Evolutionary conservation across 2,113 vertebrate species (phyloP).

Genomic region (Calyptommatus sinebrachiatus): DNA sequence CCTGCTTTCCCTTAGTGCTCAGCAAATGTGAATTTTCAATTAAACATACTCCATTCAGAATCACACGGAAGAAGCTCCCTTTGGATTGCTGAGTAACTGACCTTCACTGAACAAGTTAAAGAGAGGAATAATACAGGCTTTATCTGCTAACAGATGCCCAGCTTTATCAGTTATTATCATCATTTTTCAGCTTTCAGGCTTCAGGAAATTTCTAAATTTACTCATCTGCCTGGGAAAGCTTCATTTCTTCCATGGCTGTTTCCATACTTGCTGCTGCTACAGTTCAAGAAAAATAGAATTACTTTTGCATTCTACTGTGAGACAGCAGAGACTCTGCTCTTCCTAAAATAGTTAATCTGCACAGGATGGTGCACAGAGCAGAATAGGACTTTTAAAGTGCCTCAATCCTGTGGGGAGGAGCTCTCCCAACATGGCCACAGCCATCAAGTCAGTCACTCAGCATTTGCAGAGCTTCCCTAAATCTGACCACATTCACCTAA

Average conservation of each 20-base stretch:
- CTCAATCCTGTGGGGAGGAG: too few species aligned
- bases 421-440: too few species aligned
- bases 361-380: too few species aligned
- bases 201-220: background rate
- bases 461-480: too few species aligned
- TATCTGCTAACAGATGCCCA: background rate
- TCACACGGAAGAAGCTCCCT: constrained; percentile 15
- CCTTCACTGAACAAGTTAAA: constrained; percentile 39
- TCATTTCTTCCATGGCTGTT: background rate
- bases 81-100: constrained; percentile 40
- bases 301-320: too few species aligned
- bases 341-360: too few species aligned
- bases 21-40: constrained; percentile 37
- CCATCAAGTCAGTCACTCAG: too few species aligned
- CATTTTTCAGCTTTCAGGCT: background rate
- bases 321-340: too few species aligned
- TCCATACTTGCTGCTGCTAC: too few species aligned
- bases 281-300: too few species aligned
- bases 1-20: constrained; percentile 13
- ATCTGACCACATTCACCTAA: too few species aligned
- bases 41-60: constrained; percentile 18
- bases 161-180: background rate
- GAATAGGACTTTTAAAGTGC: too few species aligned
- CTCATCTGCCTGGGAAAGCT: background rate
- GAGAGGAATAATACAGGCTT: constrained; percentile 19